Conservation (phyloP, 2,797 vertebrate genomes). For the Rhynchonycteris naso region DNA sequence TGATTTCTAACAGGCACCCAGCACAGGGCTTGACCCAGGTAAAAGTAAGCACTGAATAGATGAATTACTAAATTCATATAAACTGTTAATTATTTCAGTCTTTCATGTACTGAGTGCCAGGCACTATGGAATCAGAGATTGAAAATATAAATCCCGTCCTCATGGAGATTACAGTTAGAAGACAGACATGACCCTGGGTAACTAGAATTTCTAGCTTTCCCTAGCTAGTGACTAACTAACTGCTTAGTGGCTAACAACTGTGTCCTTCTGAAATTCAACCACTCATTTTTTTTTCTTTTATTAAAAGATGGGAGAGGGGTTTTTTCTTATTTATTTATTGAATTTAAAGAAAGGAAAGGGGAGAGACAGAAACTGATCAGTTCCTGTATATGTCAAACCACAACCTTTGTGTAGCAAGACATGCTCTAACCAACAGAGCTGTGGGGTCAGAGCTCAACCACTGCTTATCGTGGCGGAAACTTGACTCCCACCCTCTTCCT, state of each 20-base stretch:
- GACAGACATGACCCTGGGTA: not conserved
- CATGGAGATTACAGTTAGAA: not conserved
- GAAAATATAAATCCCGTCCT: not conserved
- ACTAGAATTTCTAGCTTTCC: constrained; percentile 28
- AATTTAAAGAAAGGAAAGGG: no score
- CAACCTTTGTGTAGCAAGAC: no score
- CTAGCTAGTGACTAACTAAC: not conserved
- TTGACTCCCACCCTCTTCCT: not conserved
- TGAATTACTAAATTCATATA: not conserved
- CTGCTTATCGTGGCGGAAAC: not conserved
- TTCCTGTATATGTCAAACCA: no score
- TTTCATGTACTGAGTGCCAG: not conserved
- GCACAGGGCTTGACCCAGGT: not conserved
- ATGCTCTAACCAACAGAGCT: no score
- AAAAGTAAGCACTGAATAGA: not conserved
- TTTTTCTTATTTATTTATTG: no score
- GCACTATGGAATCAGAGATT: not conserved
- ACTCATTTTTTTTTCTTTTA: not conserved
- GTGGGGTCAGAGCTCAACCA: not conserved
- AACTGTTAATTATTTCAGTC: not conserved
- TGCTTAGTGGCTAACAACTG: no score
- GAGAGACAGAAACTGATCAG: no score
- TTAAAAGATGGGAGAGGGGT: no score
- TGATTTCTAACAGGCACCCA: not conserved
- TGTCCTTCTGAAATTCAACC: constrained; percentile 41